These are phyloP conservation scores for Cylas formicarius DNA, from an alignment of 1,140 invertebrate species.

Conservation along the genomic window DNA sequence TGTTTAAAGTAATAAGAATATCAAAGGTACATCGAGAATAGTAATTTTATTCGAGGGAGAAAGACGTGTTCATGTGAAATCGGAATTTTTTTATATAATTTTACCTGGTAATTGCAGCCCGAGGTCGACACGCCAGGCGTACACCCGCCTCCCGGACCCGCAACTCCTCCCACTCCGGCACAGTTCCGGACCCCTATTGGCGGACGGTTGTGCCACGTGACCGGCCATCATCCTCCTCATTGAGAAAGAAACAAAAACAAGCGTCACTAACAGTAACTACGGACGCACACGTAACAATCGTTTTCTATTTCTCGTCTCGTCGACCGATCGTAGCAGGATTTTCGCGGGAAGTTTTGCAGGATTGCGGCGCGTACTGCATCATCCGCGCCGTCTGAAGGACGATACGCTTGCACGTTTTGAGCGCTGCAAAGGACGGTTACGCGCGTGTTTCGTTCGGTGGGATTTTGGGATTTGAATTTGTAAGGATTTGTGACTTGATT, in stretches of 20 bases:
- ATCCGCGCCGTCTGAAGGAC: conserved; percentile 10
- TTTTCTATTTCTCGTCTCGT: conserved; percentile 39
- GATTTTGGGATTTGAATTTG: not conserved
- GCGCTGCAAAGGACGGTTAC: conserved; percentile 2
- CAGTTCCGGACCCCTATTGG: conserved; percentile 32
- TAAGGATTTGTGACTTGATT: no score
- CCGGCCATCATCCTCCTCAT: conserved; percentile 40
- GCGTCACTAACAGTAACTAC: conserved; percentile 41
- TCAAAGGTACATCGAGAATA: conserved; percentile 23
- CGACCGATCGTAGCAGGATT: no score
- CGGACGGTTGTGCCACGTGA: conserved; percentile 34
- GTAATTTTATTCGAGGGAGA: no score
- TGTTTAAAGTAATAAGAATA: conserved; percentile 27
- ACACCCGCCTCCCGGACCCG: conserved; percentile 33
- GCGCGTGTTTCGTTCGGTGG: not conserved
- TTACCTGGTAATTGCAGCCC: conserved; percentile 38
- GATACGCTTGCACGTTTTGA: conserved; percentile 9
- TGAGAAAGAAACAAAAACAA: conserved; percentile 44
- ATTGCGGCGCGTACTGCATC: no score
- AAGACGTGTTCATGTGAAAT: conserved; percentile 27
- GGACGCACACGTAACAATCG: conserved; percentile 41
- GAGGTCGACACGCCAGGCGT: conserved; percentile 36
- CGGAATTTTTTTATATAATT: conserved; percentile 35
- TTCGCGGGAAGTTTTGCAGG: no score
- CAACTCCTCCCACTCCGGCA: conserved; percentile 23